phyloP scores from a whole-genome alignment of 2,888 invertebrate species.

The Argyresthia goedartella region DNA sequence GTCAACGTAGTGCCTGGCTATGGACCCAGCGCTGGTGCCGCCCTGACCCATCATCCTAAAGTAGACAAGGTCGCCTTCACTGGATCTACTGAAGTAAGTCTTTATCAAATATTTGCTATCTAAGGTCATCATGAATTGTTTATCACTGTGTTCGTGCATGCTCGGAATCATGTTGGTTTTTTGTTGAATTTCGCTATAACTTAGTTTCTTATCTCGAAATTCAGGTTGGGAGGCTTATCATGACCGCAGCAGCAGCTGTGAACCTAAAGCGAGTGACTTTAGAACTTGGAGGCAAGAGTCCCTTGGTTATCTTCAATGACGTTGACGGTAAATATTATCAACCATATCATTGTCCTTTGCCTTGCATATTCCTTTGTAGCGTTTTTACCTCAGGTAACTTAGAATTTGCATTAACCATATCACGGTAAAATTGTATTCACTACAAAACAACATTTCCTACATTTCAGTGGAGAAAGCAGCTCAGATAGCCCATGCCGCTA shows the following conservation, averaged over 20 bases:
- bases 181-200: not conserved
- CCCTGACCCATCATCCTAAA: constrained; percentile 77
- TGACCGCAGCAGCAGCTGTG: constrained; percentile 77
- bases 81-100: constrained; percentile 47
- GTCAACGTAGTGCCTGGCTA: constrained; percentile 90
- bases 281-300: constrained; percentile 92
- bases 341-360: not conserved
- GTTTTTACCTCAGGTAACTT: not conserved
- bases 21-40: constrained; percentile 82
- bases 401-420: too few relatives aligned
- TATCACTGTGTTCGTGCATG: not conserved
- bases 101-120: not conserved
- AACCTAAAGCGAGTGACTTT: constrained; percentile 87
- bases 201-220: not conserved
- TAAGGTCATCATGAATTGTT: not conserved
- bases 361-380: not conserved
- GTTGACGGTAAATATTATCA: constrained; percentile 74
- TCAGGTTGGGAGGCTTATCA: constrained; percentile 62
- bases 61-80: constrained; percentile 91
- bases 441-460: too few relatives aligned
- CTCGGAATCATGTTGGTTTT: not conserved
- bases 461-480: constrained; percentile 46
- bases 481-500: constrained; percentile 41
- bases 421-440: too few relatives aligned
- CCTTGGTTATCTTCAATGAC: constrained; percentile 85